Base-by-base conservation (phyloP, 2,888 invertebrate genomes). In the Chymomyza procnemis region DNA sequence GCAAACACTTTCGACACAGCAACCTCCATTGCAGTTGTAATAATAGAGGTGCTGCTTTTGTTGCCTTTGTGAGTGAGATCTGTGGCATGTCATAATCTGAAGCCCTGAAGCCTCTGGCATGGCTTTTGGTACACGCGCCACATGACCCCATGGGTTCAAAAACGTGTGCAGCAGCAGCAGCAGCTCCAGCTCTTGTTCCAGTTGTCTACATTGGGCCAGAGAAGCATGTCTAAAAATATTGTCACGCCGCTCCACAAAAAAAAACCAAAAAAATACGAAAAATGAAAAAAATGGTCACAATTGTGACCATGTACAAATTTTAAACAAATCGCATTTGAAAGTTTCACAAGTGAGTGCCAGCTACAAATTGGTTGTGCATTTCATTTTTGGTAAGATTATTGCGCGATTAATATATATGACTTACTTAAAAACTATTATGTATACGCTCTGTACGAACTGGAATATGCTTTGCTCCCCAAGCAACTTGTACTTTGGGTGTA, bases 71-170 rank as follows among this genome's bases (percentile, higher is more conserved):
- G 67, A 66, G 19, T 46, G 67, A 66, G 6, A 18, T 69, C 64
- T 68, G 70, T 69, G 61, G 66, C 65, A 70, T 66, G 72, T 72
- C 71, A 66, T 75, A 75, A 65, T 66, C 58, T 60, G 58, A 60
- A 41, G 73, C 63, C 72, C 58, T 60, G 58, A 60, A 41, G 73
- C 63, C 72, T 73, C 71, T 70, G 64, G 68, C 76, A 61, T 82
- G 82, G 75, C 82, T 86, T 87, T 81, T 74, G 80, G 77, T 80
- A 80, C 89, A 88, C 88, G 89, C 89, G 89, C 86, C 88, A 74
- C 79, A 74, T 88, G 88, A 88, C 89, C 88, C 89, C 82, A 81
- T 74, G 74, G 79, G 88, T 87, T 88, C 88, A 88, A 88, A 84
- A 88, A 88, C 88, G 88, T 88, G 88, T 81, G 73, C 76, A 67